phyloP scores from a whole-genome alignment of 2,113 vertebrate species.

The Ammospiza caudacuta region DNA sequence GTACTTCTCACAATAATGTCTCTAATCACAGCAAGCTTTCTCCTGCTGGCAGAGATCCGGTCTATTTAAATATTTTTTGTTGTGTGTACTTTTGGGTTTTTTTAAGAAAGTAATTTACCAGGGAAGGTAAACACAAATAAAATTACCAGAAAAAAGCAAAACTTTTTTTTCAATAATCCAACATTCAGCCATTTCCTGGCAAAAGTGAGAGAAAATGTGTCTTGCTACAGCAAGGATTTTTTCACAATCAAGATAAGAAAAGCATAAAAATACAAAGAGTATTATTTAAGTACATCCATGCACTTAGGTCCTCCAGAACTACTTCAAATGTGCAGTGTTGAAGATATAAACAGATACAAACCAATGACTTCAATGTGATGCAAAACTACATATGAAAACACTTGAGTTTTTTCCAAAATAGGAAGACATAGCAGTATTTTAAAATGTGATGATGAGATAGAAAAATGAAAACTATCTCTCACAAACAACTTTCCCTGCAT shows the following conservation, averaged over 20 bases:
- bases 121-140: neutral
- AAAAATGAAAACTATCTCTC: too few species aligned
- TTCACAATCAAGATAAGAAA: neutral
- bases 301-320: neutral
- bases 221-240: neutral
- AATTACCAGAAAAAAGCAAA: neutral
- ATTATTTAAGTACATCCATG: slow-evolving; percentile 23
- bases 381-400: slow-evolving; percentile 8
- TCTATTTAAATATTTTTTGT: neutral
- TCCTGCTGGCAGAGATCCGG: neutral
- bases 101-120: neutral
- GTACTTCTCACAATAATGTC: neutral
- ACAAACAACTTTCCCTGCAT: too few species aligned
- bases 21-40: neutral
- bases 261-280: neutral
- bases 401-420: neutral
- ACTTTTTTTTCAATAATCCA: neutral
- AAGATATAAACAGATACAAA: slow-evolving; percentile 21
- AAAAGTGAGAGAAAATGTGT: neutral
- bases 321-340: neutral
- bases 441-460: neutral
- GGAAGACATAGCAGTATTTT: neutral
- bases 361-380: neutral
- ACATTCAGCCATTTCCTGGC: neutral
- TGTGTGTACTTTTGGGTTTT: neutral